A percentile compares a stretch with the other conserved stretches of the same genome.
phyloP scores from a whole-genome alignment of 2,113 vertebrate species.

The Psittacula cyanocephala region DNA sequence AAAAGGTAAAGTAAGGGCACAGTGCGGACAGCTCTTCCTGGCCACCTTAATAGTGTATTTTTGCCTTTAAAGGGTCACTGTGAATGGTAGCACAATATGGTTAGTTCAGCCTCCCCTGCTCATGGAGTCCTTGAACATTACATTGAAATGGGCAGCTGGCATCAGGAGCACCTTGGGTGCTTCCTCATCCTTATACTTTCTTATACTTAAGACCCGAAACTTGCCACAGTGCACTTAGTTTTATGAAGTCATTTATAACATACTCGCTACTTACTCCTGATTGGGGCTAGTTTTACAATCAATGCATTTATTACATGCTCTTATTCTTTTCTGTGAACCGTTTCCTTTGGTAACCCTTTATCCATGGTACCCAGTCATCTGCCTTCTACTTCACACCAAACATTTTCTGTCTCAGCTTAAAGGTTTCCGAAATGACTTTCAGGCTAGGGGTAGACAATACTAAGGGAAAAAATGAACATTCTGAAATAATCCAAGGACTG shows the following conservation, averaged over 20 bases:
- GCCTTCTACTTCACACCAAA: background rate
- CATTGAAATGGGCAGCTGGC: background rate
- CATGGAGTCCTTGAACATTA: background rate
- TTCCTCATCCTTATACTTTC: background rate
- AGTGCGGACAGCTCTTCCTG: background rate
- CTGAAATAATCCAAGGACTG: background rate
- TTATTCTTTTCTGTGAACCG: background rate
- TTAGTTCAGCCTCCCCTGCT: background rate
- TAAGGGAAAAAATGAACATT: background rate
- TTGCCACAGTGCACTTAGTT: background rate
- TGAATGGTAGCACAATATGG: accelerated
- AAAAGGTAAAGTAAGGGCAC: background rate
- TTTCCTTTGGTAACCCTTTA: background rate
- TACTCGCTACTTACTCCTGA: background rate
- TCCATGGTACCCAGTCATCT: background rate
- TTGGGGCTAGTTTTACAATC: background rate
- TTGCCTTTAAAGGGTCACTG: background rate
- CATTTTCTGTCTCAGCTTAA: background rate
- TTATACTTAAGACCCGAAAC: background rate
- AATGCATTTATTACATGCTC: background rate
- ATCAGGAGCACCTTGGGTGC: background rate
- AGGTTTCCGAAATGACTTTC: background rate
- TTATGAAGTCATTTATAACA: background rate
- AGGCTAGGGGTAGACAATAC: background rate
- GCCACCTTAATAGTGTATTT: background rate